These are phyloP conservation scores for Dendrolimus punctatus DNA, from an alignment of 1,140 invertebrate genomes.

Conservation along the genomic window DNA sequence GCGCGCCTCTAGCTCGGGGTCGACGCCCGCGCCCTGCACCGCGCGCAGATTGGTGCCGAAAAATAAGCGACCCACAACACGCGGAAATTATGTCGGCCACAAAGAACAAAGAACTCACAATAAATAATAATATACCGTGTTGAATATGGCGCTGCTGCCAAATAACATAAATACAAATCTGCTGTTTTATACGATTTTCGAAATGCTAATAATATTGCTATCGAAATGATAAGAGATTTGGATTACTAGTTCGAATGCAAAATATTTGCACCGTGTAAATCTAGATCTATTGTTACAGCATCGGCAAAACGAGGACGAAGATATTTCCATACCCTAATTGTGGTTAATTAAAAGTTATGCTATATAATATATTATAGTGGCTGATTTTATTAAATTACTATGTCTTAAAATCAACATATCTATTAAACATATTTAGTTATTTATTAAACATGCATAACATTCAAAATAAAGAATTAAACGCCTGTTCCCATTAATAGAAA, in stretches of 20 bases:
- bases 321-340: no score
- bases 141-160: not conserved
- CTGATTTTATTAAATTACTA: no score
- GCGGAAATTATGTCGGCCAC: conserved; percentile 55
- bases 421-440: no score
- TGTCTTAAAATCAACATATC: no score
- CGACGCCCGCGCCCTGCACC: conserved; percentile 50
- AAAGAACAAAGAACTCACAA: conserved; percentile 50
- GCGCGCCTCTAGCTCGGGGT: conserved; percentile 51
- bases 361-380: no score
- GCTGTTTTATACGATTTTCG: no score
- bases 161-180: no score
- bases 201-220: no score
- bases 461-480: not conserved
- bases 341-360: no score
- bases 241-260: not conserved
- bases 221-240: no score
- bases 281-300: not conserved
- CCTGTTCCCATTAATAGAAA: conserved; percentile 2
- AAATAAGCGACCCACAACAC: conserved; percentile 63
- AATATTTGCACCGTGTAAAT: not conserved
- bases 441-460: not conserved
- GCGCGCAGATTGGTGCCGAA: conserved; percentile 50
- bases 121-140: not conserved
- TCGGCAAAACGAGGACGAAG: not conserved